A percentile compares a stretch with the other conserved stretches of the same genome.
Conservation (phyloP, 1,140 invertebrate species). For the Ceratosolen fusciceps region DNA sequence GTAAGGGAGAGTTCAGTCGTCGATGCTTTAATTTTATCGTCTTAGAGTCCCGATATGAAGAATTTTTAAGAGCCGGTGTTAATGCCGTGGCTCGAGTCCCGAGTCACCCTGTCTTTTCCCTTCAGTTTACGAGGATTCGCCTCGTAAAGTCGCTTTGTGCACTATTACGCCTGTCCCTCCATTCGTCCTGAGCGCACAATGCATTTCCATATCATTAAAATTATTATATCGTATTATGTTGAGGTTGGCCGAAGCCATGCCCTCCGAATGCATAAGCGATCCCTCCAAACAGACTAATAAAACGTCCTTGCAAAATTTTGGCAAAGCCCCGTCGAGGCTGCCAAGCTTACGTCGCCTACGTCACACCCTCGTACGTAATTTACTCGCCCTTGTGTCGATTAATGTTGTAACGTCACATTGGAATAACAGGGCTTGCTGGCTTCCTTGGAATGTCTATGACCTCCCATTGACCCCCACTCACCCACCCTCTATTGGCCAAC, state of each 20-base stretch:
- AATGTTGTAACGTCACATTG: too few relatives aligned
- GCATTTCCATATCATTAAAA: conserved; percentile 52
- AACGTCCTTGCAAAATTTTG: conserved; percentile 15
- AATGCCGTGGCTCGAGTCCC: neutral
- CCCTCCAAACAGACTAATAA: conserved; percentile 31
- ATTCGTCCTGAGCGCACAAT: neutral
- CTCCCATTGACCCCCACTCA: too few relatives aligned
- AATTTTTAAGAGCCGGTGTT: neutral
- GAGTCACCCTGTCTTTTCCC: neutral
- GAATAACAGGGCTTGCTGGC: too few relatives aligned
- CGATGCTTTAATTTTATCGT: too few relatives aligned
- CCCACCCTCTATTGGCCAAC: too few relatives aligned
- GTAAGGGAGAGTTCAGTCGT: too few relatives aligned
- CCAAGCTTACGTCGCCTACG: too few relatives aligned
- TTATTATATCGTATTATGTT: conserved; percentile 33
- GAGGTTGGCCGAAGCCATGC: conserved; percentile 8
- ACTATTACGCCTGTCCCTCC: conserved; percentile 8
- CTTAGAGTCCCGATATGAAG: too few relatives aligned
- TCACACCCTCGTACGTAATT: too few relatives aligned
- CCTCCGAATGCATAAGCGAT: conserved; percentile 44
- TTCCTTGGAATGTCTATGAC: too few relatives aligned
- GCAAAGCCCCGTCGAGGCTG: neutral
- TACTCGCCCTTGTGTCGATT: too few relatives aligned
- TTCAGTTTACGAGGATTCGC: conserved; percentile 49
- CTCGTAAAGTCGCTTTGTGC: conserved; percentile 49